Conservation (phyloP, 2,888 invertebrate species). For the Byasa hedistus region DNA sequence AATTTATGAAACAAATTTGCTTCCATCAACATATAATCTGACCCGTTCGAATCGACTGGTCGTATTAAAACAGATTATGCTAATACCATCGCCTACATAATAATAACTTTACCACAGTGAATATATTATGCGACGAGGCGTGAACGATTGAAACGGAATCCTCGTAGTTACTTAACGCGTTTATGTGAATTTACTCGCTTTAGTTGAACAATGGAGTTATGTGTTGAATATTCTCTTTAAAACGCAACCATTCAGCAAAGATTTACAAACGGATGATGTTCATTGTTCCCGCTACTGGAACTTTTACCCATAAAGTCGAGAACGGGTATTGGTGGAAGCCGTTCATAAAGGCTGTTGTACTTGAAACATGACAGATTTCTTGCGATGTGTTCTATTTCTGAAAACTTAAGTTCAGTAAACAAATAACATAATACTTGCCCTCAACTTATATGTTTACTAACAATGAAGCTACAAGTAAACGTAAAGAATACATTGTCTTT, state of each 20-base stretch:
- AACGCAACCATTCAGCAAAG: not conserved
- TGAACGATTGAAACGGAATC: not conserved
- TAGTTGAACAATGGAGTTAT: not conserved
- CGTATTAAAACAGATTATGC: not conserved
- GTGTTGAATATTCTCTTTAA: not conserved
- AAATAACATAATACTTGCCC: too few species aligned
- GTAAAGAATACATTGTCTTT: too few species aligned
- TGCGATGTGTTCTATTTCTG: too few species aligned
- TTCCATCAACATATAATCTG: not conserved
- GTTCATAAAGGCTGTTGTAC: too few species aligned
- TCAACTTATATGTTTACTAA: too few species aligned
- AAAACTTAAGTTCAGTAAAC: too few species aligned
- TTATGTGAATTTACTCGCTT: slow-evolving; percentile 4
- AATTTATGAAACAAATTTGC: not conserved
- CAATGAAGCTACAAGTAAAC: too few species aligned
- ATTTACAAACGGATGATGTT: not conserved
- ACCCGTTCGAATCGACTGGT: not conserved
- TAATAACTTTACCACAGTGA: too few species aligned
- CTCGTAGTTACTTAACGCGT: not conserved
- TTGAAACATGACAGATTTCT: too few species aligned
- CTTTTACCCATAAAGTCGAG: too few species aligned
- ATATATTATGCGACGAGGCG: not conserved
- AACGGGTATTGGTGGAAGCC: too few species aligned
- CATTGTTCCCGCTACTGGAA: not conserved
- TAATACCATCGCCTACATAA: not conserved